These are phyloP conservation scores for Paracanthobrama guichenoti DNA, from an alignment of 2,113 vertebrate genomes.

Conservation along the genomic window DNA sequence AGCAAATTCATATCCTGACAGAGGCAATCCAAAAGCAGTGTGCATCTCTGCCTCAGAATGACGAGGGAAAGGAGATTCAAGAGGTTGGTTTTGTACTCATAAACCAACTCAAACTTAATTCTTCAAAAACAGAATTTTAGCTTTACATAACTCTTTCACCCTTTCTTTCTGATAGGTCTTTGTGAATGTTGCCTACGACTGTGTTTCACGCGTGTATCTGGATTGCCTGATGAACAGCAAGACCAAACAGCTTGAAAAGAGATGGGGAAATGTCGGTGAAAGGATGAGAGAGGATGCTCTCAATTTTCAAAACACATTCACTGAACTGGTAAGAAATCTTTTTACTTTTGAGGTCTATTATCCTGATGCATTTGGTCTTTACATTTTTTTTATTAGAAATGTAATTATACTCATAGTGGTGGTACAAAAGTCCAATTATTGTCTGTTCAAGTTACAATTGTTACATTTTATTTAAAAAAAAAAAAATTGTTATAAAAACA, in stretches of 20 bases:
- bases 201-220: constrained; percentile 58
- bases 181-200: constrained; percentile 52
- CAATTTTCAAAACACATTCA: constrained; percentile 40
- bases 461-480: background rate
- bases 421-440: too few species aligned
- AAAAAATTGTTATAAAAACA: background rate
- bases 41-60: background rate
- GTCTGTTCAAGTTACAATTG: background rate
- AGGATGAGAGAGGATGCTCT: constrained; percentile 50
- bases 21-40: background rate
- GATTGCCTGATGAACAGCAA: constrained; percentile 52
- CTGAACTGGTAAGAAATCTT: constrained; percentile 52
- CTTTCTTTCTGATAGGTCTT: constrained; percentile 56
- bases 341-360: background rate
- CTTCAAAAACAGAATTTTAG: background rate
- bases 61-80: constrained; percentile 32
- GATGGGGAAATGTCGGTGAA: constrained; percentile 54
- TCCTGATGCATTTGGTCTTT: background rate
- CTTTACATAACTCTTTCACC: background rate
- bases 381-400: background rate
- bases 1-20: background rate
- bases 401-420: background rate
- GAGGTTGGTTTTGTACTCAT: constrained; percentile 50
- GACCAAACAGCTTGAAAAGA: background rate
- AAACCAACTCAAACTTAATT: background rate